Base-by-base conservation (phyloP, 1,140 invertebrate genomes). In the Colletes latitarsis region DNA sequence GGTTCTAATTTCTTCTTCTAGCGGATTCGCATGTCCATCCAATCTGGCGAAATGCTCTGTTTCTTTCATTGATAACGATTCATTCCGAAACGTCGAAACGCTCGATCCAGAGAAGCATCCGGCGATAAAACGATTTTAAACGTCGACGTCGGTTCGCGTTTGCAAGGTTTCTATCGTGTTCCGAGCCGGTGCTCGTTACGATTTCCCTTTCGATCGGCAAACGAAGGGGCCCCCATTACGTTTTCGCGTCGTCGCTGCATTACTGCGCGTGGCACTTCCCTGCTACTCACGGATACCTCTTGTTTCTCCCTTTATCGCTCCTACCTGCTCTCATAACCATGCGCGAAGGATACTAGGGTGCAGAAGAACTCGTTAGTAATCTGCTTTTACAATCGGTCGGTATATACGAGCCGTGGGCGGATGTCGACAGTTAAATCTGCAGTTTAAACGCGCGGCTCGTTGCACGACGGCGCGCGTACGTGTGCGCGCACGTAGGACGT, bases 281-380 rank as follows among this genome's bases (percentile, higher is more conserved):
- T 17, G 67, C 76, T 57, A 17, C 39, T 64, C 55, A 8, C 15
- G 3, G n/a, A 15, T n/a, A 39, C 39, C 66, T 70, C 62, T 72
- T 17, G 60, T 78, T 75, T 68, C 30, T 49, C n/a, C n/a, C 57
- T 74, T 82, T 68, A 43, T 76, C 57, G 57, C 6, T 64, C 30
- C 55, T 43, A 21, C 49, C 57, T 55, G 58, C 43, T 71, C 81
- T 78, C 68, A 17, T 78, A 74, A 49, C 57, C 70, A 74, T 67
- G 62, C 49, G 43, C 53, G 49, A 77, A 52, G 74, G 55, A 81
- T 67, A 64, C 63, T 43, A 52, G 75, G 77, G 77, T 58, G 81
- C 81, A 73, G 81, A 82, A 75, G 77, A 72, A 67, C 82, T 83
- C 82, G 77, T 81, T 81, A 75, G 82, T 70, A 81, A 83, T 83